Evolutionary conservation across 2,797 vertebrate species (phyloP).

Genomic region (Ataeniobius toweri): DNA sequence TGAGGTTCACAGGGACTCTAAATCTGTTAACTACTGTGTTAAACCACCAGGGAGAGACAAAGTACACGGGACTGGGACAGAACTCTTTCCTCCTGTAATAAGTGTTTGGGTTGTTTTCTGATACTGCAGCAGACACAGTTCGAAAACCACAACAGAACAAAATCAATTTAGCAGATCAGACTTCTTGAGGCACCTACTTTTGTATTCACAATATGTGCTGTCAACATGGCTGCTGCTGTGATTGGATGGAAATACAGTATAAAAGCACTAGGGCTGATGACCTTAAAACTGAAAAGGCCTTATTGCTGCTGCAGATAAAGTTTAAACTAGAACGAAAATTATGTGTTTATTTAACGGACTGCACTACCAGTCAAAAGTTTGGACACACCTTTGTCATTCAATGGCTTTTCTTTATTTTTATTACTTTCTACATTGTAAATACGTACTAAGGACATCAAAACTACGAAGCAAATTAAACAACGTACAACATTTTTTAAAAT

Average conservation of each 20-base stretch:
- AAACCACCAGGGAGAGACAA: slow-evolving; percentile 72
- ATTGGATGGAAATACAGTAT: not conserved
- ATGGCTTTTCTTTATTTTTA: too few relatives aligned
- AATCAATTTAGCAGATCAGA: not conserved
- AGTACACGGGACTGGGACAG: slow-evolving; percentile 45
- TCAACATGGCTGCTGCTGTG: not conserved
- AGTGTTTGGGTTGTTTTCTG: not conserved
- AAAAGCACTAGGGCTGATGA: not conserved
- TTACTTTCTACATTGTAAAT: too few relatives aligned
- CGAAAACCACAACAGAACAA: not conserved
- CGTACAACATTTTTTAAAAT: too few relatives aligned
- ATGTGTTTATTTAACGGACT: not conserved
- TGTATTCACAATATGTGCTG: not conserved
- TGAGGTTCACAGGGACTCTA: not conserved
- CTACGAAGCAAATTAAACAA: too few relatives aligned
- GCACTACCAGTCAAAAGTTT: too few relatives aligned
- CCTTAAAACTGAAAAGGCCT: not conserved
- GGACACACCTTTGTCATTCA: too few relatives aligned
- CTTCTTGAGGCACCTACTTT: not conserved
- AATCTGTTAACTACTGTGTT: not conserved
- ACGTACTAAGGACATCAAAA: too few relatives aligned
- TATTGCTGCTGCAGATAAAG: not conserved
- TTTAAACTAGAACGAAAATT: not conserved
- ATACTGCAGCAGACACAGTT: not conserved
- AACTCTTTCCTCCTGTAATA: not conserved